These are phyloP conservation scores for Philereme vetulata DNA, from an alignment of 2,888 invertebrate species.

Conservation along the genomic window DNA sequence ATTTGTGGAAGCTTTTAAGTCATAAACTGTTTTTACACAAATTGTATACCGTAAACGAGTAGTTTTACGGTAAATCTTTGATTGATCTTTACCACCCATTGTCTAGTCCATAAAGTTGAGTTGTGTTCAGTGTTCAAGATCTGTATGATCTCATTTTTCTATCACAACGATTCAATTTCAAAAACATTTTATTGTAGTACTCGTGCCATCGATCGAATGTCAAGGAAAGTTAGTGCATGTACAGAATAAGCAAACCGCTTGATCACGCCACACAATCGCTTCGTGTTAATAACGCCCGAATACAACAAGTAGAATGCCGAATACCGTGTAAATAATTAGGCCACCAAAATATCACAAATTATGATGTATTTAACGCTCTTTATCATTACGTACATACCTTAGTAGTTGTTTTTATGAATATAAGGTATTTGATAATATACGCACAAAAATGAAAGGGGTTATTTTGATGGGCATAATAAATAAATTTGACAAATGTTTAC, in stretches of 20 bases:
- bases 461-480: no score
- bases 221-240: constrained; percentile 39
- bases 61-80: constrained; percentile 4
- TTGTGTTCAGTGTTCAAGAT: not conserved
- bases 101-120: not conserved
- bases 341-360: not conserved
- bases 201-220: constrained; percentile 38
- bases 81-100: constrained; percentile 3
- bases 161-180: not conserved
- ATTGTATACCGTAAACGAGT: constrained; percentile 6
- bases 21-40: constrained; percentile 21
- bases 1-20: constrained; percentile 37
- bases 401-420: no score
- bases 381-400: no score
- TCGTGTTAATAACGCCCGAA: constrained; percentile 19
- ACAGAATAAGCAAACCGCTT: constrained; percentile 31
- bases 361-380: no score
- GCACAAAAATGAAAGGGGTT: no score
- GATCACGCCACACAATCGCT: constrained; percentile 25
- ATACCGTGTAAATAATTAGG: no score
- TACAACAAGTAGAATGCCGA: no score
- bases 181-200: not conserved
- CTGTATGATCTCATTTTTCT: not conserved
- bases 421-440: no score
- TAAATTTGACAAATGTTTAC: no score